Evolutionary conservation across 2,888 invertebrate species (phyloP).

Genomic region (Nematopogon swammerdamellus): DNA sequence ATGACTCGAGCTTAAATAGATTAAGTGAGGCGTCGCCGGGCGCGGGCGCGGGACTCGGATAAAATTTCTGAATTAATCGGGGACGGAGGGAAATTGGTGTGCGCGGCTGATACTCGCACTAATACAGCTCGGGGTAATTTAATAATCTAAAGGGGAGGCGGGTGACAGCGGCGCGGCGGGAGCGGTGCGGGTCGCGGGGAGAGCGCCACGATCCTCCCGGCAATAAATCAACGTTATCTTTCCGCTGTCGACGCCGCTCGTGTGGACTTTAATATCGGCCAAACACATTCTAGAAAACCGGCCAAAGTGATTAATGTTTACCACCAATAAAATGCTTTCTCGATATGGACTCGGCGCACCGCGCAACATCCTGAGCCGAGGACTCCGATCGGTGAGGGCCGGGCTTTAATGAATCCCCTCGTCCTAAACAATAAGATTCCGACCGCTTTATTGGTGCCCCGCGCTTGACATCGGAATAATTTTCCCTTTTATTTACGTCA

Average conservation of each 20-base stretch:
- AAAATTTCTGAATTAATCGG: slow-evolving; percentile 38
- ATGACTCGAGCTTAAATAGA: slow-evolving; percentile 39
- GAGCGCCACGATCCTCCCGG: slow-evolving; percentile 17
- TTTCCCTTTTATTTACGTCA: not conserved
- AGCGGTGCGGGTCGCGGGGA: slow-evolving; percentile 16
- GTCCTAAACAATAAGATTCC: no score
- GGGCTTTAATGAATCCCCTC: no score
- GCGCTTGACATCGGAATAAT: not conserved
- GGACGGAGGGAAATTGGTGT: slow-evolving; percentile 19
- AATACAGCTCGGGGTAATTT: slow-evolving; percentile 27
- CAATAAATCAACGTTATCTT: slow-evolving; percentile 41
- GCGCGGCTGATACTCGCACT: slow-evolving; percentile 17
- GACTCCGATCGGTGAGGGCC: no score
- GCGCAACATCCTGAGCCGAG: no score
- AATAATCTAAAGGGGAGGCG: slow-evolving; percentile 34
- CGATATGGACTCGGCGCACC: no score
- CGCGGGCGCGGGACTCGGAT: slow-evolving; percentile 13
- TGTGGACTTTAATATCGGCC: slow-evolving; percentile 16
- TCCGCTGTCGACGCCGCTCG: slow-evolving; percentile 19
- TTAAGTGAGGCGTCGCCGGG: slow-evolving; percentile 25
- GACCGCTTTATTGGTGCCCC: no score
- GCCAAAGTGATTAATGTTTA: no score
- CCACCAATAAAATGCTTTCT: no score
- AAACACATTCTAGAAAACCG: no score
- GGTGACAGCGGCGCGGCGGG: not conserved